Base-by-base conservation (phyloP, 2,797 vertebrate genomes). In the Aldrovandia affinis region DNA sequence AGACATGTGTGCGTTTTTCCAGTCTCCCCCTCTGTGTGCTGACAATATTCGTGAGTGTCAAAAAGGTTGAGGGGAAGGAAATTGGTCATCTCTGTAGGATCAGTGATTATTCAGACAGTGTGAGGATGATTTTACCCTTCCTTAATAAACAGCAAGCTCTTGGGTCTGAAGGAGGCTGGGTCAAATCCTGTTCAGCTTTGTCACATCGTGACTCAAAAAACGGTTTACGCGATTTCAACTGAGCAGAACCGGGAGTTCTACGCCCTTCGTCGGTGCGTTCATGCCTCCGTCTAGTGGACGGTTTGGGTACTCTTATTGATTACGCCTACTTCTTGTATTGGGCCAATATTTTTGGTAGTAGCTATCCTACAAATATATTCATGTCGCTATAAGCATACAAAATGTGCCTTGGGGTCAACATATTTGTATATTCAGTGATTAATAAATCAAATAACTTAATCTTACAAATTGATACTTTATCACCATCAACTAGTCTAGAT, bases 91-190 rank as follows among this genome's bases (percentile, higher is more conserved):
- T 52, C 36, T 73, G 28, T n/a, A 42, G 59, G 39, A 80, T 54
- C 9, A n/a, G 78, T 15, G 6, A 33, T 3, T n/a, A n/a, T n/a
- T n/a, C n/a, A n/a, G n/a, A n/a, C 39, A 28, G n/a, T 63, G 33
- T 68, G 9, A n/a, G 55, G 83, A 81, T 82, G 70, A 50, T 9
- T 85, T 12, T 81, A 83, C 55, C n/a, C n/a, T n/a, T n/a, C n/a
- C 81, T n/a, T n/a, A n/a, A n/a, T 65, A 4, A 28, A 28, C 63
- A 14, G 12, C 9, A n/a, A 65, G 2, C 28, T 1, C 14, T 28
- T 30, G n/a, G 14, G 25, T 65, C 63, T 33, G n/a, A 3, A 65
- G 14, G 30, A 33, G 63, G 12, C 63, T 61, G 57, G 63, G 63
- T 33, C 28, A 33, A n/a, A 8, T 65, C 28, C 28, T 33, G 1